Percentiles rank a stretch among this genome's conserved stretches.
Conservation (phyloP, 1,140 invertebrate species). For the Cheumatopsyche charites region DNA sequence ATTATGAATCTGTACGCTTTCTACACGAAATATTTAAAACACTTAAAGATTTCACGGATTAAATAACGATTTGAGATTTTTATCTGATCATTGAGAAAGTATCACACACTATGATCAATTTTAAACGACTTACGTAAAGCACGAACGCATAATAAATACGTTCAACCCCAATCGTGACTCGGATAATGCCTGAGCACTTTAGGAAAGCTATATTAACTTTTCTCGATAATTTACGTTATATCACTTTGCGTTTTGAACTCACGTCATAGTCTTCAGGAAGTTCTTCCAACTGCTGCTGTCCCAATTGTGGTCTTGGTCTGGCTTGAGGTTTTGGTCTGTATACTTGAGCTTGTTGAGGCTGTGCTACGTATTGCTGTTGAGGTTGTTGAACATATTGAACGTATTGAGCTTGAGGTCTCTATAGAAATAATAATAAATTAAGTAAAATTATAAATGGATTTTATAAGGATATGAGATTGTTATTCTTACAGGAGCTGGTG, state of each 20-base stretch:
- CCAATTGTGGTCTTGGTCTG: conserved; percentile 48
- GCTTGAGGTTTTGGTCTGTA: conserved; percentile 50
- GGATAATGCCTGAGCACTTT: background rate
- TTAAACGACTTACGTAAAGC: too few species aligned
- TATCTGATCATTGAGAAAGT: too few species aligned
- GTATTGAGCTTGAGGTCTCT: conserved; percentile 47
- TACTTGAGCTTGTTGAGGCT: conserved; percentile 49
- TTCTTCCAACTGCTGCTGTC: conserved; percentile 52
- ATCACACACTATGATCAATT: too few species aligned
- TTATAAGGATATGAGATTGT: too few species aligned
- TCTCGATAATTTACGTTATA: background rate
- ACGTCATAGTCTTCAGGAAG: conserved; percentile 59
- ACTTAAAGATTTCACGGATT: too few species aligned
- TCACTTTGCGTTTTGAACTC: conserved; percentile 46
- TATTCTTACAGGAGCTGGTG: conserved; percentile 4
- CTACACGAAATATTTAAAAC: too few species aligned
- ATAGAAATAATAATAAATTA: conserved; percentile 19
- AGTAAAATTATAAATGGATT: background rate
- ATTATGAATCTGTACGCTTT: too few species aligned
- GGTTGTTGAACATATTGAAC: conserved; percentile 35
- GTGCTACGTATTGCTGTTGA: conserved; percentile 47
- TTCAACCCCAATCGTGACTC: too few species aligned
- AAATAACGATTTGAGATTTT: too few species aligned
- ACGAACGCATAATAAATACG: too few species aligned
- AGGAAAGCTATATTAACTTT: too few species aligned